Conservation (phyloP, 2,888 invertebrate species). For the Drosophila mettleri region DNA sequence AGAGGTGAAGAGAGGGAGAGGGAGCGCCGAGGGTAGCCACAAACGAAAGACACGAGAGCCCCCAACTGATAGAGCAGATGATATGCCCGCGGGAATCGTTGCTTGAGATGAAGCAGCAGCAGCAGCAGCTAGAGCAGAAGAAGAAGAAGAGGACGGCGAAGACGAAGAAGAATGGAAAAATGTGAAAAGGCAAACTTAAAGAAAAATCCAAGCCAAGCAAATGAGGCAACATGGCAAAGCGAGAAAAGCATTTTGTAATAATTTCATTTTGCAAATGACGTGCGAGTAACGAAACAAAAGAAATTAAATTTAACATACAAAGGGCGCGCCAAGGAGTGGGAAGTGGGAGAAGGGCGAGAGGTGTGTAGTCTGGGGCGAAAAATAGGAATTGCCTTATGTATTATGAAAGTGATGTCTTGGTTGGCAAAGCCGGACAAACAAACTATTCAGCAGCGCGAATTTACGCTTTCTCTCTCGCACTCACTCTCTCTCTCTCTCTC, state of each 20-base stretch:
- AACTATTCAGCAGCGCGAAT: conserved; percentile 70
- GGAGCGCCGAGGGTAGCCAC: conserved; percentile 11
- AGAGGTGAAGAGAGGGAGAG: neutral
- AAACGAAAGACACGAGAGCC: conserved; percentile 44
- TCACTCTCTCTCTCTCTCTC: neutral
- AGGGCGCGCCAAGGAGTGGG: conserved; percentile 22
- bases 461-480: conserved; percentile 39
- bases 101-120: conserved; percentile 54
- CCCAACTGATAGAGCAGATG: conserved; percentile 69
- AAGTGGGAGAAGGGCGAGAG: neutral
- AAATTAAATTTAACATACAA: conserved; percentile 79
- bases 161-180: conserved; percentile 24
- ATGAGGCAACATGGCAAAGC: conserved; percentile 52
- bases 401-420: conserved; percentile 73
- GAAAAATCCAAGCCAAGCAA: conserved; percentile 35
- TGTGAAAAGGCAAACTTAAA: conserved; percentile 26
- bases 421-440: conserved; percentile 41
- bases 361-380: neutral
- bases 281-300: conserved; percentile 83
- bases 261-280: conserved; percentile 83
- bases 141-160: neutral
- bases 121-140: conserved; percentile 25
- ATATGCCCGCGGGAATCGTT: conserved; percentile 79
- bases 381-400: conserved; percentile 66
- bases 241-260: conserved; percentile 77